Evolutionary conservation across 2,113 vertebrate genomes (phyloP), one percentile per base, ranked within the genome.

Genomic region (Coreoperca whiteheadi): DNA sequence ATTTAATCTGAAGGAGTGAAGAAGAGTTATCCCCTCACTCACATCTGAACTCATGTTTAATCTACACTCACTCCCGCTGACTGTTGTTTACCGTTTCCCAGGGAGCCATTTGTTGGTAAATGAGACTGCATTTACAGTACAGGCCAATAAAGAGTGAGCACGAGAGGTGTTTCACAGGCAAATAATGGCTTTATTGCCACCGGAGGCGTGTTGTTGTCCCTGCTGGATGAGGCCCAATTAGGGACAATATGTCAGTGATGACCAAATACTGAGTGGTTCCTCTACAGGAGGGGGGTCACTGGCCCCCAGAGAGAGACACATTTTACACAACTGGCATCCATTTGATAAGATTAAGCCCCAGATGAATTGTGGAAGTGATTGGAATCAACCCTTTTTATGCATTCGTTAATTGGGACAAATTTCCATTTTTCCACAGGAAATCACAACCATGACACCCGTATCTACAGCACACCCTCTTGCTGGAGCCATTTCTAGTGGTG

Each of bases 111-210:
- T 93, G 87, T 76, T 81, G 82, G 54, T 82, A 67, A 79, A 82
- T 67, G 69, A 81, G 77, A 75, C 25, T 60, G 77, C 92, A 81
- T 92, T 93, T 90, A 92, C 82, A 90, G 88, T 88, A 39, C 28
- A 25, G 80, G 79, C 69, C 84, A 84, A 93, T 91, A 87, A 91
- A 91, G n/a, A 73, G 73, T 34, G 53, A 75, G 63, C 30, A 76
- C 74, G 43, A 74, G 77, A 85, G 86, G 89, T 84, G 86, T 79
- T 91, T 83, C 76, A 86, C 37, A 2, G 57, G 60, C 81, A 88
- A 83, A 88, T 94, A 87, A 93, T 92, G 76, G 77, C 74, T 95
- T 95, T 93, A 95, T 89, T 77, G 74, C 87, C 85, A 85, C 86
- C 75, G 80, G 74, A 84, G 89, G 86, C 70, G 84, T 91, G 87